phyloP scores from a whole-genome alignment of 2,888 invertebrate species.

The Portevinia maculata region DNA sequence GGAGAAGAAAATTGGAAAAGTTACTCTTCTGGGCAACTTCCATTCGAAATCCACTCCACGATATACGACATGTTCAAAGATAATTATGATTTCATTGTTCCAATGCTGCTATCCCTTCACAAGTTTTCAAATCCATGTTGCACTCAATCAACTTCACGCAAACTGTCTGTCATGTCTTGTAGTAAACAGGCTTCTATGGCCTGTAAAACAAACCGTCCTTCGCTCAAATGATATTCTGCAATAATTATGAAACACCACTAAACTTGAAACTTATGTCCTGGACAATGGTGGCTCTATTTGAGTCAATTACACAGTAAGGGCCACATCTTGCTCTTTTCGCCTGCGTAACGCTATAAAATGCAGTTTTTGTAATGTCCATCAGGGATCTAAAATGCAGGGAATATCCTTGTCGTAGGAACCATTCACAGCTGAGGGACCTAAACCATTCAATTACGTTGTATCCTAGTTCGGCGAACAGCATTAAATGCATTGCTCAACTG shows the following conservation, averaged over 20 bases:
- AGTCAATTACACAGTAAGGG: conserved; percentile 62
- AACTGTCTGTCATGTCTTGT: conserved; percentile 42
- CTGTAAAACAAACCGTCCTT: conserved; percentile 1
- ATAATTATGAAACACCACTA: conserved; percentile 33
- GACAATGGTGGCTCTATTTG: conserved; percentile 55
- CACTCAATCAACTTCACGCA: conserved; percentile 25
- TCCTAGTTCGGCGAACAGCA: conserved; percentile 29
- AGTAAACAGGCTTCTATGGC: conserved; percentile 27
- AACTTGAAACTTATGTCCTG: conserved; percentile 19
- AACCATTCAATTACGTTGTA: conserved; percentile 67
- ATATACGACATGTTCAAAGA: conserved; percentile 44
- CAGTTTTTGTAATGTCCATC: conserved; percentile 70
- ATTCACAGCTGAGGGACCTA: conserved; percentile 10
- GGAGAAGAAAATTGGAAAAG: conserved; percentile 32
- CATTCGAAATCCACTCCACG: background rate
- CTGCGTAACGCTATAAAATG: conserved; percentile 49
- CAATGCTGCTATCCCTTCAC: conserved; percentile 28
- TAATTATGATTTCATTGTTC: conserved; percentile 70
- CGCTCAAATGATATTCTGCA: conserved; percentile 14
- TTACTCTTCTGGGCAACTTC: background rate
- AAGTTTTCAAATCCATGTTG: conserved; percentile 2
- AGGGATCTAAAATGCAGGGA: conserved; percentile 54
- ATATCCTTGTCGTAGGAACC: conserved; percentile 40
- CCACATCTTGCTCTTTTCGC: background rate
- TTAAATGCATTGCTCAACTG: conserved; percentile 29